Conservation (phyloP, 2,888 invertebrate genomes). For the Celastrina argiolus region DNA sequence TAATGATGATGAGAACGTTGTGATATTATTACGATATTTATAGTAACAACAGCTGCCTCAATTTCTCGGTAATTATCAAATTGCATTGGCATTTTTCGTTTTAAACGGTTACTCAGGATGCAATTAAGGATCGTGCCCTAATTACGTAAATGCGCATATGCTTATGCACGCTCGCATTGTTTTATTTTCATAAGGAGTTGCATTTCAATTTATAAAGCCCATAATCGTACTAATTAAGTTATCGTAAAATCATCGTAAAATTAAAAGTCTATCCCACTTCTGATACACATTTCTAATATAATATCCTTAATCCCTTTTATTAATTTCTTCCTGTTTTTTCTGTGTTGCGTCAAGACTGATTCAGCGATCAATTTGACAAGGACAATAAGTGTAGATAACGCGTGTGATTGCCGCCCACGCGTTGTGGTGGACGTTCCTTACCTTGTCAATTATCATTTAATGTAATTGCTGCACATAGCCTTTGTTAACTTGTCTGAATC, state of each 20-base stretch:
- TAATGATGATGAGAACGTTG: background rate
- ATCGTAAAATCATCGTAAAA: background rate
- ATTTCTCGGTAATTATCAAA: constrained; percentile 40
- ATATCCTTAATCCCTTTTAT: background rate
- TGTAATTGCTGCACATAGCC: constrained; percentile 27
- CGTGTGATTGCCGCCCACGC: constrained; percentile 60
- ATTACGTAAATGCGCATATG: constrained; percentile 9
- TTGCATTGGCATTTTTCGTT: constrained; percentile 22
- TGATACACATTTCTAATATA: background rate
- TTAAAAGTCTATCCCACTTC: background rate
- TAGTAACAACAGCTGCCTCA: constrained; percentile 46
- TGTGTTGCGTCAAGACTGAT: constrained; percentile 25
- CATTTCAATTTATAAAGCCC: background rate
- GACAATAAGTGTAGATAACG: constrained; percentile 50
- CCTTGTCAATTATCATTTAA: constrained; percentile 58
- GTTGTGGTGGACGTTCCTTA: constrained; percentile 47
- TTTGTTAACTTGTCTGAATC: background rate
- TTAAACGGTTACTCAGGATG: constrained; percentile 25
- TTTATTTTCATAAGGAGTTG: background rate
- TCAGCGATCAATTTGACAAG: constrained; percentile 39
- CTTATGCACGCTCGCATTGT: background rate
- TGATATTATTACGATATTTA: constrained; percentile 42
- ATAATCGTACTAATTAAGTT: background rate
- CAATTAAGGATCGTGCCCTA: constrained; percentile 14
- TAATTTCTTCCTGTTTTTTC: background rate